Evolutionary conservation across 1,140 invertebrate species (phyloP).

Genomic region (Drosophila miranda): DNA sequence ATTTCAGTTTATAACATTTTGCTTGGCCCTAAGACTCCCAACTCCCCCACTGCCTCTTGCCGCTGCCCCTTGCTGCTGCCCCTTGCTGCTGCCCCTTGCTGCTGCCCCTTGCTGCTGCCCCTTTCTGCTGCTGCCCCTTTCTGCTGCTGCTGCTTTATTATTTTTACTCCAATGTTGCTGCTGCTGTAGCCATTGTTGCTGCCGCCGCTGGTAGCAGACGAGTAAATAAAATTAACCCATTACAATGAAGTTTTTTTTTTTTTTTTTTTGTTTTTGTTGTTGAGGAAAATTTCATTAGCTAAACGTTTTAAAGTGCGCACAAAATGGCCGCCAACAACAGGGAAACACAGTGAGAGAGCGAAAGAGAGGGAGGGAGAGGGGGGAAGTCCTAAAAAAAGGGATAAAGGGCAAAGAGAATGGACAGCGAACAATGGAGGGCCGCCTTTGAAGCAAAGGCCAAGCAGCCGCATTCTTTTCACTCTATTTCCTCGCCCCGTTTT

Average conservation of each 20-base stretch:
- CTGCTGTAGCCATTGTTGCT: conserved; percentile 15
- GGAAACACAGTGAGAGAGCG: neutral
- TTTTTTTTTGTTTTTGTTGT: conserved; percentile 11
- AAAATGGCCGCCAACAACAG: conserved; percentile 56
- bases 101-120: conserved; percentile 22
- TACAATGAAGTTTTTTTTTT: conserved; percentile 71
- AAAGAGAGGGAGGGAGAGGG: too few relatives aligned
- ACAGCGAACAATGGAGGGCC: conserved; percentile 48
- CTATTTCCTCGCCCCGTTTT: conserved; percentile 64
- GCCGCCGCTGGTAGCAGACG: conserved; percentile 22
- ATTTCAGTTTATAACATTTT: conserved; percentile 75
- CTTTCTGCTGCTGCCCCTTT: conserved; percentile 45
- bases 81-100: conserved; percentile 11
- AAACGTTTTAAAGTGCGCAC: conserved; percentile 75
- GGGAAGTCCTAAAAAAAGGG: conserved; percentile 8
- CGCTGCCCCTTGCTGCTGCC: conserved; percentile 6
- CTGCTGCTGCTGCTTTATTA: conserved; percentile 61
- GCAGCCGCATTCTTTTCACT: conserved; percentile 70
- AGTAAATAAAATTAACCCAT: conserved; percentile 78
- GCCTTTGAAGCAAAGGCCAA: conserved; percentile 73
- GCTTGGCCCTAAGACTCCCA: conserved; percentile 21
- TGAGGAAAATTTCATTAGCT: conserved; percentile 74
- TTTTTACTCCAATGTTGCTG: conserved; percentile 57
- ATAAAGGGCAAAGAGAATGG: conserved; percentile 30
- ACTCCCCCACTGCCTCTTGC: neutral